Base-by-base conservation (phyloP, 2,113 vertebrate species). In the Gopherus flavomarginatus region DNA sequence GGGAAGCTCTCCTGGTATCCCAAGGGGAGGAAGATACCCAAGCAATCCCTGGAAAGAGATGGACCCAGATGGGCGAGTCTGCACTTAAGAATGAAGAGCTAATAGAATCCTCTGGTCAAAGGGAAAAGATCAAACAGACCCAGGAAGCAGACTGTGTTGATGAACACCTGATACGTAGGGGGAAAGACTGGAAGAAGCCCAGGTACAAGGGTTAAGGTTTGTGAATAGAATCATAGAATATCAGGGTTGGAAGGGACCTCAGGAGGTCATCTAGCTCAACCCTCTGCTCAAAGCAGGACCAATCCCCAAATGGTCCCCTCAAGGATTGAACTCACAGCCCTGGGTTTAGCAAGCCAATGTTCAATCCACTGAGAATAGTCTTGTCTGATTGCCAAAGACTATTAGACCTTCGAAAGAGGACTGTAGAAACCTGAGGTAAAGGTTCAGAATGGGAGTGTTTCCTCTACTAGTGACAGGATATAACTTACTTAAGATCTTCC, bases 21-120 rank as follows among this genome's bases (percentile, higher is more conserved):
- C 53, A 26, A 72, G 22, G 65, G 11, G 35, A 72, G 65, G 35
- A 62, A 50, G 0, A 0, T 12, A 12, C 0, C 3, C 9, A 78
- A 88, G 65, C 26, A 5, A 13, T 89, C 49, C 62, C 75, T 0
- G 0, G 72, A 29, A 78, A 78, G 42, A 53, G 75, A 77, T 81
- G 81, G 75, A 4, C 27, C 78, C 83, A 86, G 83, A 1, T 5
- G 72, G 83, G 38, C 44, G 78, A 85, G 49, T 62, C 56, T 89
- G 11, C 44, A 87, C 31, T 12, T 52, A 65, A 59, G 88, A 81
- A 86, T 3, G 50, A 47, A 86, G 92, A 29, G 26, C 59, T 92
- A 78, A 86, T 26, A 54, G 90, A 90, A 78, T 91, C 79, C 87
- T 85, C 87, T 84, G 79, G 59, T 49, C 69, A 87, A 90, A 83